Percentiles rank a stretch among this genome's conserved stretches.
phyloP scores from a whole-genome alignment of 2,113 vertebrate genomes.

The Ramphastos sulfuratus region DNA sequence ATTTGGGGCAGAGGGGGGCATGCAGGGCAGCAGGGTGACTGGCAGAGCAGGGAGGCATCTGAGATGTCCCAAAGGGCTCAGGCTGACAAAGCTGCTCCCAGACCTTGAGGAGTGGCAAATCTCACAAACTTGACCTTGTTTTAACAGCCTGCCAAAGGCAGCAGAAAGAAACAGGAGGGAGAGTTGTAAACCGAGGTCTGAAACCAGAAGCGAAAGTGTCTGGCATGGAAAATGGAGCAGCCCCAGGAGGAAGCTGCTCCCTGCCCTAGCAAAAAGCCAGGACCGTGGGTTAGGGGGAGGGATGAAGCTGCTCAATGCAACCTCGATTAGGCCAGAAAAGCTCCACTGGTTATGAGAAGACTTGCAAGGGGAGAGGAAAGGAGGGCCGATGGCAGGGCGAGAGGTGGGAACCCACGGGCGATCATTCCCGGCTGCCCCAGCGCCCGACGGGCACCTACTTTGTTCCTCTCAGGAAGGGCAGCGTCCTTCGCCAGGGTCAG shows the following conservation, averaged over 20 bases:
- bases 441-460: slow-evolving; percentile 33
- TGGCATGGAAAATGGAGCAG: not conserved
- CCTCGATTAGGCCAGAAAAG: not conserved
- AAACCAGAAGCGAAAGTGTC: not conserved
- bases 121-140: not conserved
- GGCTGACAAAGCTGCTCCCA: not conserved
- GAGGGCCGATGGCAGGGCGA: not conserved
- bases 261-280: not conserved
- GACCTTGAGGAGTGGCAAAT: not conserved
- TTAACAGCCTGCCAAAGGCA: not conserved
- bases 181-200: not conserved
- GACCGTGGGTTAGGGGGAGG: fast-evolving
- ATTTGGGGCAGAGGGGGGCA: not conserved
- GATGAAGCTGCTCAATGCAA: not conserved
- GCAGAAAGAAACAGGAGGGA: not conserved
- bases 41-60: not conserved
- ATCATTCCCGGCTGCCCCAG: not conserved
- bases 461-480: slow-evolving; percentile 13
- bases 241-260: not conserved
- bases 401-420: not conserved
- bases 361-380: not conserved
- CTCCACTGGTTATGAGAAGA: not conserved
- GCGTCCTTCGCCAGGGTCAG: not conserved
- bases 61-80: not conserved
- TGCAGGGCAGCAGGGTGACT: not conserved